Base-by-base conservation (phyloP, 2,797 vertebrate genomes). In the Coregonus ussuriensis region DNA sequence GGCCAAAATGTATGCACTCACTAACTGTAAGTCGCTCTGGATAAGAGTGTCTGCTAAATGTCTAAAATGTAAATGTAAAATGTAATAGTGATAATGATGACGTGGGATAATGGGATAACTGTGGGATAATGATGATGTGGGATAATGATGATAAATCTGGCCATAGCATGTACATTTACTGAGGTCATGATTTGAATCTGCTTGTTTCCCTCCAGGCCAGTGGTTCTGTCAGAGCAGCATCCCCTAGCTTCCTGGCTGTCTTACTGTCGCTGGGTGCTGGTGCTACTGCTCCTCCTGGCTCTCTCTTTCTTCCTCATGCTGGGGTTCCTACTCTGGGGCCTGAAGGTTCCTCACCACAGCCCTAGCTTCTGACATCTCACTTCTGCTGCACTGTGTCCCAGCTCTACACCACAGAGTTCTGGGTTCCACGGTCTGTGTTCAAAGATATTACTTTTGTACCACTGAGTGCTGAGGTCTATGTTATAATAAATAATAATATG, bases 181-280 rank as follows among this genome's bases (percentile, higher is more conserved):
- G 31, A 37, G 41, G 41, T 47, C 9, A 47, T 47, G 15, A 14
- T 66, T n/a, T 68, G 37, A 56, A 14, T 63, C 75, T 53, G 4
- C 41, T 41, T 6, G 9, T 21, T 41, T 47, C 31, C 35, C 47
- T 31, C 52, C 21, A 78, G 77, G 72, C 68, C 25, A 4, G 56
- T 33, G 1, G 14, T 29, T 3, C 37, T 59, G 14, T 18, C 47
- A 41, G 35, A 62, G 16, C 52, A 62, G 65, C 21, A 14, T 31
- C 21, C 53, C 52, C 66, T 63, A 31, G 18, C 18, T 33, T 74
- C 66, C 53, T 69, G 72, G 52, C 35, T 79, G 66, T 62, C 21
- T 52, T 6, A 4, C 51, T 29, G 21, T 29, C 47, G 53, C 65
- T 16, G 65, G 3, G 29, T 47, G 3, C 4, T 70, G n/a, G 25